Base-by-base conservation (phyloP, 2,888 invertebrate genomes). In the Laothoe populi region DNA sequence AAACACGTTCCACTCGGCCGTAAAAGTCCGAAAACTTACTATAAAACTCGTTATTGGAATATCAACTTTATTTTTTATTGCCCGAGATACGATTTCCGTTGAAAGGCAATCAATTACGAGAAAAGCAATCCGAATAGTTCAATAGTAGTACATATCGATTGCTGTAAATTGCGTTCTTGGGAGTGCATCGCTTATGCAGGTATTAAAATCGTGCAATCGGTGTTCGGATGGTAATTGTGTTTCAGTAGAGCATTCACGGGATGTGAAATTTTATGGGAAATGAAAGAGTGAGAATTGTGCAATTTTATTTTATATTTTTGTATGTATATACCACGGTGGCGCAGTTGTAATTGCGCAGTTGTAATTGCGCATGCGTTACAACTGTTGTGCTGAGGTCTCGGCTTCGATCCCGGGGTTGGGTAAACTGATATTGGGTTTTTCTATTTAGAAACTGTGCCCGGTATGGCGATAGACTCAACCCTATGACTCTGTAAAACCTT, bases 151-250 rank as follows among this genome's bases (percentile, higher is more conserved):
- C 60, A 57, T 57, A 57, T 63, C 46, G 57, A 57, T 63, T 46
- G 40, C 62, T 62, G 48, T 40, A 38, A 63, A 63, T 63, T 60
- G 60, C 63, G 57, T 48, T 60, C 63, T 57, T 60, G 57, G 21
- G 24, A 46, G 42, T 60, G 60, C 60, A 63, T 49, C 59, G 23
- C 53, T 63, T 62, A 48, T 48, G 26, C 35, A 40, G 24, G 21
- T 19, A 31, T 53, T 53, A 53, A 53, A 35, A 19, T 53, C 53
- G 35, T 19, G 35, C 53, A 35, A 4, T 53, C 31, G 23, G 21
- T 13, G 46, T 23, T 46, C 4, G 19, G 31, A 53, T 11, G 11
- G 21, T 35, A 35, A 35, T 19, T 53, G 10, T 5, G 3, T 31
- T 4, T 19, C 16, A 31, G 31, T 31, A 31, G 7, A 1, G 19